Conservation (phyloP, 2,797 vertebrate species). For the Alauda arvensis region DNA sequence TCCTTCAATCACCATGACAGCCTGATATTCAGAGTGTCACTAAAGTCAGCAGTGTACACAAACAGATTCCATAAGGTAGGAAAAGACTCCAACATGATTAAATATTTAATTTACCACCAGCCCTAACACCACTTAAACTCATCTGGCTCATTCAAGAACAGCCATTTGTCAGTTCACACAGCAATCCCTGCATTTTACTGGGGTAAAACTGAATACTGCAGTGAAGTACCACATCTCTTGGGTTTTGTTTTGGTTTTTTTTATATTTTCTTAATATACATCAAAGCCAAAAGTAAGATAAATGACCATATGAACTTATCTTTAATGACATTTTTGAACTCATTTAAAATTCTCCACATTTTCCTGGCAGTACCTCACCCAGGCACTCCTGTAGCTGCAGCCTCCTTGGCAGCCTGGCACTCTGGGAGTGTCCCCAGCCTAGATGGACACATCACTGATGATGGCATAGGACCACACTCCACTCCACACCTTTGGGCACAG, state of each 20-base stretch:
- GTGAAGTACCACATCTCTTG: neutral
- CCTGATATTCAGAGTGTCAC: neutral
- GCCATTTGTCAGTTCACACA: neutral
- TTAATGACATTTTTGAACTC: neutral
- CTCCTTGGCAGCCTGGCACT: neutral
- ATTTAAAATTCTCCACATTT: neutral
- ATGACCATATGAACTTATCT: neutral
- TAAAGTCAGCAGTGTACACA: neutral
- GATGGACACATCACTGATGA: neutral
- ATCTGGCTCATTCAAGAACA: neutral
- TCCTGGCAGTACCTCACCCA: neutral
- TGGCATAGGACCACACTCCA: neutral
- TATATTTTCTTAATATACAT: neutral
- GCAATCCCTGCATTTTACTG: neutral
- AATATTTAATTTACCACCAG: conserved; percentile 1
- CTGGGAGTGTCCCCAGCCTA: too few relatives aligned
- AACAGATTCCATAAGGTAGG: neutral
- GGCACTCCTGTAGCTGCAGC: neutral
- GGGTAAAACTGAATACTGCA: neutral
- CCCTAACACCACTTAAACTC: neutral
- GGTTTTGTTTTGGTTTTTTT: neutral
- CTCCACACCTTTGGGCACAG: neutral
- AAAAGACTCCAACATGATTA: neutral
- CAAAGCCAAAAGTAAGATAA: neutral
- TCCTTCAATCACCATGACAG: neutral